Conservation (phyloP, 2,113 vertebrate species). For the Prionailurus bengalensis region DNA sequence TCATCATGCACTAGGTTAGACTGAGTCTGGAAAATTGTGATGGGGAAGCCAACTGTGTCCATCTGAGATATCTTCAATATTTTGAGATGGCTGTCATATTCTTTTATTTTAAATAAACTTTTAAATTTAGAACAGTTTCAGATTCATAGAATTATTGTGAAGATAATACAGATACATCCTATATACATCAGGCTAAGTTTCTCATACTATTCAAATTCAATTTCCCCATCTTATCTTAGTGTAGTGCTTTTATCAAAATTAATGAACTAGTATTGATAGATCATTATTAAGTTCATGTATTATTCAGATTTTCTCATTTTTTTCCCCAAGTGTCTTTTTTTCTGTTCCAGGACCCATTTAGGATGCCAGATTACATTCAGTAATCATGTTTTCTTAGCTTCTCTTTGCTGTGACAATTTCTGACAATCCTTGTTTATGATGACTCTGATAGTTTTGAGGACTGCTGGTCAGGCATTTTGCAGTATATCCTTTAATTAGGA, state of each 20-base stretch:
- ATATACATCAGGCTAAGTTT: not conserved
- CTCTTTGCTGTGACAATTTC: not conserved
- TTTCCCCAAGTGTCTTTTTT: not conserved
- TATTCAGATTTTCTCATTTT: not conserved
- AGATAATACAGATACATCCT: not conserved
- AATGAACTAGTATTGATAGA: not conserved
- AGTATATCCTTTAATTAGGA: not conserved
- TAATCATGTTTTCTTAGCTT: not conserved
- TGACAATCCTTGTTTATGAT: not conserved
- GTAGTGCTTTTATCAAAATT: not conserved
- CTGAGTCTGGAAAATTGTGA: not conserved
- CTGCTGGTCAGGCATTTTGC: not conserved
- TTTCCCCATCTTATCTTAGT: not conserved
- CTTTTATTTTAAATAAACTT: not conserved
- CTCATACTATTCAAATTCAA: not conserved
- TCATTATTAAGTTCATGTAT: not conserved
- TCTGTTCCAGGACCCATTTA: not conserved
- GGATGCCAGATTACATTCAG: not conserved
- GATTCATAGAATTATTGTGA: not conserved
- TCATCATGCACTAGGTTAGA: not conserved
- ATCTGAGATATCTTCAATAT: not conserved
- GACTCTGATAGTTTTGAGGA: not conserved
- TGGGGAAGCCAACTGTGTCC: not conserved
- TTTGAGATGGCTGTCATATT: not conserved
- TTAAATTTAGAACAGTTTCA: constrained; percentile 10